Conservation (phyloP, 2,888 invertebrate genomes). For the Atrina japonica region DNA sequence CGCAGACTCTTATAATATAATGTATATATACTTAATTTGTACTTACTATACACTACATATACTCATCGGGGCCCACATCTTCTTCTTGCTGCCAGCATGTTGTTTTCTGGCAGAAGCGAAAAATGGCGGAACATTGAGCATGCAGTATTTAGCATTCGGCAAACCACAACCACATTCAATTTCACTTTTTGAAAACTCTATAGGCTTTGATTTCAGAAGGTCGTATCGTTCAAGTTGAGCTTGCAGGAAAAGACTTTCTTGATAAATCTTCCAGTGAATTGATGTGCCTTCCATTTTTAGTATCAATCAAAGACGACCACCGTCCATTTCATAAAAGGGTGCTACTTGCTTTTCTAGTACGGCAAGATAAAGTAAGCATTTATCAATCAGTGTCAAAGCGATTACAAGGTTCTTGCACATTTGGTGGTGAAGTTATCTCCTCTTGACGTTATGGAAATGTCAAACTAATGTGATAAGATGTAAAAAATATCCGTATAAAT, state of each 20-base stretch:
- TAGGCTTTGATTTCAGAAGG: constrained; percentile 5
- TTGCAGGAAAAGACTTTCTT: constrained; percentile 27
- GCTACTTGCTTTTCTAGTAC: no score
- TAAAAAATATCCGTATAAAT: no score
- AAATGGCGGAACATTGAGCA: constrained; percentile 32
- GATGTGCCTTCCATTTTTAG: constrained; percentile 27
- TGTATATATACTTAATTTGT: neutral
- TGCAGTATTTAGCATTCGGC: constrained; percentile 39
- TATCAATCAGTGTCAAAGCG: no score
- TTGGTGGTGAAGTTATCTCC: no score
- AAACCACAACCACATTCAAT: constrained; percentile 30
- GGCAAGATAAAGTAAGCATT: no score
- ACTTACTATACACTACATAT: constrained; percentile 42
- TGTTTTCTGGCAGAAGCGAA: constrained; percentile 15
- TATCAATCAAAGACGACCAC: no score
- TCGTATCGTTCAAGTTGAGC: constrained; percentile 36
- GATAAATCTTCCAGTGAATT: constrained; percentile 33
- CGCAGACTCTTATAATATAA: no score
- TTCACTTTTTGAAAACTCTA: no score
- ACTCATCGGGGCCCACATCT: constrained; percentile 39
- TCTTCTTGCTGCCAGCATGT: constrained; percentile 23
- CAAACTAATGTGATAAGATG: no score
- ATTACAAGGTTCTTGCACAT: no score
- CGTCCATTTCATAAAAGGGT: no score
- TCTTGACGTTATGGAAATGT: no score